Base-by-base conservation (phyloP, 2,888 invertebrate genomes). In the Folsomia manolachei region DNA sequence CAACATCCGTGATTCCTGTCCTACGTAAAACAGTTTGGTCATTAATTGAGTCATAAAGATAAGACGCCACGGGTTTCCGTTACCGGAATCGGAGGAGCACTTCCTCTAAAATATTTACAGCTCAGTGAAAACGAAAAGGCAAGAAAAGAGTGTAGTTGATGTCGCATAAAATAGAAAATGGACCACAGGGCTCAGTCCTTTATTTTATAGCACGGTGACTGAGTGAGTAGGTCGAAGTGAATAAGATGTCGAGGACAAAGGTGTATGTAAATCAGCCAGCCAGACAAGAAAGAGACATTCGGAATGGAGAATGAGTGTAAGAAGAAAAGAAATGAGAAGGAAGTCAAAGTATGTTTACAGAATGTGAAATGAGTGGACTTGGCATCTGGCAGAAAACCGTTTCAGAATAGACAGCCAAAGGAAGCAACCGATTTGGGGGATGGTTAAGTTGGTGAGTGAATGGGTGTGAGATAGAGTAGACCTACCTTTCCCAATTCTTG, bases 331-430 rank as follows among this genome's bases (percentile, higher is more conserved):
- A 61, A 63, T 25, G 70, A 64, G 27, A 27, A 53, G 21, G 51
- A 64, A 61, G 60, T 25, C 67, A 64, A 75, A 70, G 62, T 68
- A 56, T 71, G 69, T 73, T 65, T 70, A 68, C 69, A 75, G 76
- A 75, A 75, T 74, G 72, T 71, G 75, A 74, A 75, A 76, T 74
- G 76, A 78, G 75, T 76, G 76, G 75, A 78, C 78, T 78, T 78
- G 78, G 78, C 78, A 76, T 66, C 61, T 64, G 72, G 63, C 64
- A 56, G 66, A 14, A 39, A 14, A 39, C 39, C 39, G 39, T 39
- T 39, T n/a, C n/a, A n/a, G n/a, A 26, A 9, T 63, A 63, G 63
- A 26, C 11, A 27, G 53, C 52, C 2, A n/a, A 7, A 11, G 62
- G 62, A 24, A 62, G 25, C 62, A 24, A 24, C 62, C 66, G 53